Percentiles rank a stretch among this genome's conserved stretches.
These are phyloP conservation scores for Camelus bactrianus DNA, from an alignment of 2,113 vertebrate species.

Conservation along the genomic window DNA sequence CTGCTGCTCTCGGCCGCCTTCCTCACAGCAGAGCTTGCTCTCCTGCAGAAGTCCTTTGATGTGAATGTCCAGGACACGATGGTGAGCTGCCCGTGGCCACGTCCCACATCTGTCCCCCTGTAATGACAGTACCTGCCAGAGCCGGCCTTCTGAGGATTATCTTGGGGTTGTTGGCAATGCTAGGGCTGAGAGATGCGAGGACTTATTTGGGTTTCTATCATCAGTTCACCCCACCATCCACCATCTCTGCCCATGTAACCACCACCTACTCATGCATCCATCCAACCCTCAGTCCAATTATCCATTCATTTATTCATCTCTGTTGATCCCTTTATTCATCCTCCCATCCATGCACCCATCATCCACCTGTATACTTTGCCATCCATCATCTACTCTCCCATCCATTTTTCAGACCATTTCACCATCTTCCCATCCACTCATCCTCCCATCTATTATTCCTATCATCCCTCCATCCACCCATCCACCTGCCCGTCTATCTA, in stretches of 20 bases:
- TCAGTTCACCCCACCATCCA: not conserved
- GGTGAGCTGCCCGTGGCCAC: slow-evolving; percentile 45
- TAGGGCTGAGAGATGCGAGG: not conserved
- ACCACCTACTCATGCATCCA: not conserved
- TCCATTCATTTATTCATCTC: not conserved
- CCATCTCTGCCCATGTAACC: not conserved
- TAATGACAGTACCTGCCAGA: not conserved
- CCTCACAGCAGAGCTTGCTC: slow-evolving; percentile 48
- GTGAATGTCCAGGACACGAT: not conserved
- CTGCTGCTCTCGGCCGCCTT: slow-evolving; percentile 72
- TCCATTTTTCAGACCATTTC: not conserved
- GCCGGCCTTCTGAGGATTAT: not conserved
- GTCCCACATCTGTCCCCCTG: not conserved
- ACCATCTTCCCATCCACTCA: not conserved
- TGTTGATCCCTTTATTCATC: not conserved
- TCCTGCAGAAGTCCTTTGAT: slow-evolving; percentile 66
- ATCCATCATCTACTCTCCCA: not conserved
- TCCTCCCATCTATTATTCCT: not conserved
- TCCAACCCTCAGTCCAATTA: too few species aligned
- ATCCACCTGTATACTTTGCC: too few species aligned
- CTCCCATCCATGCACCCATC: not conserved
- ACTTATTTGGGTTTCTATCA: not conserved
- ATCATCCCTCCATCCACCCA: not conserved
- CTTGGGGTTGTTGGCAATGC: not conserved
- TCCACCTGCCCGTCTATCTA: not conserved